Evolutionary conservation across 2,113 vertebrate species (phyloP), one percentile per base, ranked within the genome.

Genomic region (Gobio gobio): DNA sequence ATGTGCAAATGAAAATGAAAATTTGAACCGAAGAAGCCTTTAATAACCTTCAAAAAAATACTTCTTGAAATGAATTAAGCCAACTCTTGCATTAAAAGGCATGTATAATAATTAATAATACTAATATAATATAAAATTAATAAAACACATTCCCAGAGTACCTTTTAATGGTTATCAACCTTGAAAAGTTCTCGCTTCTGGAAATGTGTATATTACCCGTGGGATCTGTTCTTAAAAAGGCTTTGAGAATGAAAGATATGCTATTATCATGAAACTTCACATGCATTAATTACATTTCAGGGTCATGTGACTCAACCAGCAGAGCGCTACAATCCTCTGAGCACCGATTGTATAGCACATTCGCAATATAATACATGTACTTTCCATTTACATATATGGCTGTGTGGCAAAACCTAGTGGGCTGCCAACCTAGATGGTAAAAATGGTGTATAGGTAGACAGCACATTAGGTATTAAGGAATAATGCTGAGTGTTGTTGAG

Each of bases 231-330:
- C 80, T 82, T 80, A 14, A 82, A 82, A 64, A 58, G 49, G 22
- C 47, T 72, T 58, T 36, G 66, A 72, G 33, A 82, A 58, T 72
- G 12, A 83, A 58, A 72, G 49, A 83, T 72, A 70, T 56, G n/a
- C 26, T 36, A 73, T 58, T 87, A 82, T 78, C 64, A 61, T 73
- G 80, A 83, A 85, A 78, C 33, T 59, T 70, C 43, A 59, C 26
- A 73, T 78, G 45, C 54, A 63, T 85, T 66, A 85, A 59, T 74
- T 70, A 85, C 66, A 78, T 82, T 81, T 76, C 51, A 51, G 40
- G 63, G 26, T 54, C n/a, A 66, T 36, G 63, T 24, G 29, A 72
- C 64, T 72, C 24, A 54, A 72, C 3, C 64, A 56, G 64, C 40
- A 36, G 64, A 56, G 47, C 16, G 26, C 18, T 45, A 5, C 13